A percentile compares a stretch with the other conserved stretches of the same genome.
These are phyloP conservation scores for Podarcis siculus DNA, from an alignment of 2,797 vertebrate species.

Conservation along the genomic window DNA sequence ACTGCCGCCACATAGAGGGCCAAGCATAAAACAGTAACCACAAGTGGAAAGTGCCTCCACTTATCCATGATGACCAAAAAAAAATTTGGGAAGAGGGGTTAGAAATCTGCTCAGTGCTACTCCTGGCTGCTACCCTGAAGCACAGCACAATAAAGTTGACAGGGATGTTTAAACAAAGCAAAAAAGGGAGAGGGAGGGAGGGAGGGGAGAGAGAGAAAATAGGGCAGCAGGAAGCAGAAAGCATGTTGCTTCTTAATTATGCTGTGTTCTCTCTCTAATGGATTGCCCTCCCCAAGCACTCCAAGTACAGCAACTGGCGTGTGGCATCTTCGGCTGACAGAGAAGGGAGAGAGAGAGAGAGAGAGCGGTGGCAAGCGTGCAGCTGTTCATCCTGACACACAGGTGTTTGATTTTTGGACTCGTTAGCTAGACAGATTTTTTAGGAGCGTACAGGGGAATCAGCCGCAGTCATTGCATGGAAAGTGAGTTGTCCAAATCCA, in stretches of 20 bases:
- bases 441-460: slow-evolving; percentile 72
- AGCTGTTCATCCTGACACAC: slow-evolving; percentile 75
- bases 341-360: neutral
- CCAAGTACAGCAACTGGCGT: slow-evolving; percentile 67
- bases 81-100: slow-evolving; percentile 2
- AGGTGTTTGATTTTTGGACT: slow-evolving; percentile 73
- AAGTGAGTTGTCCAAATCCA: slow-evolving; percentile 62
- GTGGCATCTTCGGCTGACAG: slow-evolving; percentile 67
- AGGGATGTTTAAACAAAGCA: slow-evolving; percentile 60
- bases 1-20: neutral
- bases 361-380: slow-evolving; percentile 55
- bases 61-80: slow-evolving; percentile 26
- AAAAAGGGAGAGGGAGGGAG: neutral
- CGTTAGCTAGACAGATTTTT: slow-evolving; percentile 71
- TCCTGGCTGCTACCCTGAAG: slow-evolving; percentile 29
- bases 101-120: slow-evolving; percentile 24
- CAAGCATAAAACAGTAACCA: slow-evolving; percentile 14
- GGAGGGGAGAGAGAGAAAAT: neutral
- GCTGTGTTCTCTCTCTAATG: slow-evolving; percentile 63
- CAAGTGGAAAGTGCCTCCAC: slow-evolving; percentile 30
- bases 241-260: slow-evolving; percentile 67
- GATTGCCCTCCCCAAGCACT: slow-evolving; percentile 54
- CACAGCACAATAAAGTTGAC: slow-evolving; percentile 42
- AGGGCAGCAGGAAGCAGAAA: slow-evolving; percentile 56
- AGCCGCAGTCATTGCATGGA: slow-evolving; percentile 60